Conservation (phyloP, 2,113 vertebrate species). For the Melanostigma gelatinosum region DNA sequence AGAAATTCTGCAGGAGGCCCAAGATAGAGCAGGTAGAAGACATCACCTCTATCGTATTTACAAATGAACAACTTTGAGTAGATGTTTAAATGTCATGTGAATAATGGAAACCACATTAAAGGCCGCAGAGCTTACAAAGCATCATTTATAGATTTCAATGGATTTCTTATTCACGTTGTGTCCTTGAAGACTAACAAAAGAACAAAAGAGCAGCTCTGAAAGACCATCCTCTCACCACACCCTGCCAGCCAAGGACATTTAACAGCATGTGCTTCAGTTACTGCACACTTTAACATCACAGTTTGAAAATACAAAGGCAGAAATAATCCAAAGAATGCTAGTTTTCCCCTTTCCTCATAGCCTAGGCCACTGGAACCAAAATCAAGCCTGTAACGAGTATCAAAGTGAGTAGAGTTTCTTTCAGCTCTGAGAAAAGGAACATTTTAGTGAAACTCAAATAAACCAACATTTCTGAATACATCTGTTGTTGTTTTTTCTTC, state of each 20-base stretch:
- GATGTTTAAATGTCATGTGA: conserved; percentile 22
- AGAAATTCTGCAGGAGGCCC: not conserved
- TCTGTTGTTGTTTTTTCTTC: not conserved
- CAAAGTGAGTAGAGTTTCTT: not conserved
- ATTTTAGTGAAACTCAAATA: not conserved
- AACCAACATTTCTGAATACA: conserved; percentile 1
- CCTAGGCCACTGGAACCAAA: not conserved
- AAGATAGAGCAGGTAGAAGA: not conserved
- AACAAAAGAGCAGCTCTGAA: conserved; percentile 60
- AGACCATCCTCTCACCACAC: conserved; percentile 69
- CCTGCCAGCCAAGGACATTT: conserved; percentile 61
- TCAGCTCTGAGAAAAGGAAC: not conserved
- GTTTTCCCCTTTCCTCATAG: not conserved
- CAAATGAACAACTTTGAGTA: conserved; percentile 1
- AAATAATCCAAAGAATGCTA: not conserved
- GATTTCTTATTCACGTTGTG: conserved; percentile 36
- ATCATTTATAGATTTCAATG: conserved; percentile 33
- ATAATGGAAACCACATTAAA: conserved; percentile 25
- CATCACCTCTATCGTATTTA: not conserved
- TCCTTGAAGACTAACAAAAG: conserved; percentile 55
- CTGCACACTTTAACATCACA: not conserved
- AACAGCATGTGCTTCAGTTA: conserved; percentile 31
- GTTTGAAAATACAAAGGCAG: not conserved
- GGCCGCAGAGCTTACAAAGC: not conserved
- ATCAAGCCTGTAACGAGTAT: not conserved